These are phyloP conservation scores for Macrochelys suwanniensis DNA, from an alignment of 2,797 vertebrate species.

Conservation along the genomic window DNA sequence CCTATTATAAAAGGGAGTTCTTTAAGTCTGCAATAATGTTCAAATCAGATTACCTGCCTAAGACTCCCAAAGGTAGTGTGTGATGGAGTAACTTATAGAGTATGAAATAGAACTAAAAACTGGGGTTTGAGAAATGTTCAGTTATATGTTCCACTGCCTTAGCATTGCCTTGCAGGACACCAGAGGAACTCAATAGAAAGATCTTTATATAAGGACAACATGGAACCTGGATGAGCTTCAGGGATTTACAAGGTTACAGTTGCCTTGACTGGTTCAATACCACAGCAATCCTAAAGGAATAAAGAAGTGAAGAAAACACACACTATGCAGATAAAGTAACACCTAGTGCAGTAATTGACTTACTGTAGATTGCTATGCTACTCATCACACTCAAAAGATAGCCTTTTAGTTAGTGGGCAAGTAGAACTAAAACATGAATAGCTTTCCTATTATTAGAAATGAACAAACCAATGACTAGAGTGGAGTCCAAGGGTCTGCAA, in stretches of 20 bases:
- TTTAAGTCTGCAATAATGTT: not conserved
- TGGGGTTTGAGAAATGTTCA: not conserved
- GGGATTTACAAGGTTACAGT: rapidly evolving
- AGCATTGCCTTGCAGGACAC: not conserved
- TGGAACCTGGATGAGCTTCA: not conserved
- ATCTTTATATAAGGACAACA: not conserved
- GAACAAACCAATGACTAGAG: not conserved
- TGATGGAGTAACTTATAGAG: rapidly evolving
- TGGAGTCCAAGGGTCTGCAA: not conserved
- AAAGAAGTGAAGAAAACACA: not conserved
- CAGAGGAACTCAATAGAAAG: not conserved
- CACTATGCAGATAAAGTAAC: not conserved
- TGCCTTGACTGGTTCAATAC: not conserved
- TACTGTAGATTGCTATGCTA: rapidly evolving
- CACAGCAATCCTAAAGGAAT: not conserved
- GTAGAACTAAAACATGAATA: not conserved
- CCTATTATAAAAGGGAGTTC: rapidly evolving
- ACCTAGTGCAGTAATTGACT: rapidly evolving
- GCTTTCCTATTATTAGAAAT: not conserved
- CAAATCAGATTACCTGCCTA: not conserved
- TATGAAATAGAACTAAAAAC: not conserved
- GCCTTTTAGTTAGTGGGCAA: rapidly evolving
- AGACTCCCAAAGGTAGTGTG: rapidly evolving
- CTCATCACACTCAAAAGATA: not conserved
- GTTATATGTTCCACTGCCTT: not conserved